phyloP scores from a whole-genome alignment of 2,797 vertebrate genomes.

The Enteromius thamalakanensis region DNA sequence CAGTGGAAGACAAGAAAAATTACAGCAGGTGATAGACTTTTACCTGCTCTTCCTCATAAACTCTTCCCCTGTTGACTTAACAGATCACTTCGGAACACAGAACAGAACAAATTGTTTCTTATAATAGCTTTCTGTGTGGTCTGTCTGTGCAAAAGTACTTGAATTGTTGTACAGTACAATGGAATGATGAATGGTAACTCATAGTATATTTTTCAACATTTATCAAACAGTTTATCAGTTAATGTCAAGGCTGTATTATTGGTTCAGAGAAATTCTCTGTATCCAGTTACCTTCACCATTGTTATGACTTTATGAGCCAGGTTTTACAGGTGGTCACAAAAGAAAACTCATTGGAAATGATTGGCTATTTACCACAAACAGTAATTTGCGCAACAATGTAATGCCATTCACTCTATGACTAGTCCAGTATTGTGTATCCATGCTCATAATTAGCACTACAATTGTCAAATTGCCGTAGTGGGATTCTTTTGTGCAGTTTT shows the following conservation, averaged over 20 bases:
- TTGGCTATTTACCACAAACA: constrained; percentile 42
- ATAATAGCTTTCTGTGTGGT: neutral
- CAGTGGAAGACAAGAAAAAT: neutral
- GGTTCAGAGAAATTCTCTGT: constrained; percentile 62
- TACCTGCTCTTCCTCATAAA: neutral
- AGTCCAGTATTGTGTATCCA: constrained; percentile 48
- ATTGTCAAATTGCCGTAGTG: constrained; percentile 11
- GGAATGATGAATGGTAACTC: constrained; percentile 30
- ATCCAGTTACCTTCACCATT: constrained; percentile 65
- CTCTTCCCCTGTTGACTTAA: neutral
- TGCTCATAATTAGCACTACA: constrained; percentile 49
- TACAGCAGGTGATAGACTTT: constrained; percentile 6
- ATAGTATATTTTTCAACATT: constrained; percentile 39
- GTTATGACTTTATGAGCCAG: constrained; percentile 59
- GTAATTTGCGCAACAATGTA: constrained; percentile 60
- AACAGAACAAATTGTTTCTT: neutral
- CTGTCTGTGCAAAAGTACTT: neutral
- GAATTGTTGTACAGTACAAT: neutral
- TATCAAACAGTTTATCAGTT: constrained; percentile 44
- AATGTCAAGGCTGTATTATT: constrained; percentile 56
- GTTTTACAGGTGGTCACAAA: constrained; percentile 58
- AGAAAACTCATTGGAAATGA: constrained; percentile 38
- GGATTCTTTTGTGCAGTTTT: constrained; percentile 7
- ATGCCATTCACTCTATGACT: constrained; percentile 46
- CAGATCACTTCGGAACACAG: neutral